Base-by-base conservation (phyloP, 2,888 invertebrate genomes). In the Callimorpha dominula region DNA sequence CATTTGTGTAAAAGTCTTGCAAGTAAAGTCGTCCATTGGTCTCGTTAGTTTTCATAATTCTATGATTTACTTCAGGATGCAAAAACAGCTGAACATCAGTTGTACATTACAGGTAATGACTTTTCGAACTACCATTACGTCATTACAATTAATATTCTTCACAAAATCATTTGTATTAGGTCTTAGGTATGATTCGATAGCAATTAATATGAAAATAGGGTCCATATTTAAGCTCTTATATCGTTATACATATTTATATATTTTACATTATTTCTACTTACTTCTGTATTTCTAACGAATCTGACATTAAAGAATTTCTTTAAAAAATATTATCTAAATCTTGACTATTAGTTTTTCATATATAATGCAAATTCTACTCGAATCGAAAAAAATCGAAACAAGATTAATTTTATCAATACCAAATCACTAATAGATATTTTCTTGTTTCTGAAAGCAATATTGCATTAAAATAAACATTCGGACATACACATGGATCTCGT, bases 191-290 rank as follows among this genome's bases (percentile, higher is more conserved):
- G 20, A 68, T 65, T 66, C n/a, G 50, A 65, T 49, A 49, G 60
- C 65, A 60, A 66, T 67, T 52, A 31, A 52, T 65, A 72, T 31
- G 43, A 60, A 72, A 62, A 31, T 67, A 72, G 67, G 71, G 71
- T 72, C 71, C 71, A 72, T 72, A 62, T 57, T 68, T 71, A 71
- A 54, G 31, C 70, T 65, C 65, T 20, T 62, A 42, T 70, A 65
- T 70, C 17, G 17, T 17, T 42, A 12, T 71, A 65, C 46, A 57
- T 31, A 31, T 31, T 31, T 60, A 57, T 57, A 57, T 65, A 46
- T 71, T 70, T 64, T 65, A 64, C 52, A 54, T 65, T 14, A 49
- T 50, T 52, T 17, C 17, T 40, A 40, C 9, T 63, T 63, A 49
- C 40, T 11, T 31, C 12, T 31, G 11, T 31, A 49, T 7, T 11